Evolutionary conservation across 2,888 invertebrate species (phyloP).

Genomic region (Pseudolycoriella hygida): DNA sequence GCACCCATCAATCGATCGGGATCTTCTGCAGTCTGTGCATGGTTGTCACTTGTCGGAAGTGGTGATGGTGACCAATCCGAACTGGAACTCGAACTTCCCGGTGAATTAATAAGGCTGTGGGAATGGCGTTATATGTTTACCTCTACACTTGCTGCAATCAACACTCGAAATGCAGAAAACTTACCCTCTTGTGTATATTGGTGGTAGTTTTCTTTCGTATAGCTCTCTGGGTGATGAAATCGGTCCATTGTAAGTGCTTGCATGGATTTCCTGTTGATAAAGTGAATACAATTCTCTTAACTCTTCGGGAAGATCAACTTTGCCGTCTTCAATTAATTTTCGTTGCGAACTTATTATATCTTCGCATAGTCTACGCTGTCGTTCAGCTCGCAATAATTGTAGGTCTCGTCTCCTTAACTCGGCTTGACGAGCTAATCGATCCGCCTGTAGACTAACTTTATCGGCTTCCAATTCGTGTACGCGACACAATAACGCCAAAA

Average conservation of each 20-base stretch:
- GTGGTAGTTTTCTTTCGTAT: slow-evolving; percentile 27
- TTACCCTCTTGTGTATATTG: slow-evolving; percentile 28
- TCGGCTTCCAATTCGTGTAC: slow-evolving; percentile 91
- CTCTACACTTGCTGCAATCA: no score
- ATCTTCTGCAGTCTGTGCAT: slow-evolving; percentile 10
- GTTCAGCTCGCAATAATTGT: slow-evolving; percentile 61
- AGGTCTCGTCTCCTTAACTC: slow-evolving; percentile 72
- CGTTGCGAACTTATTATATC: slow-evolving; percentile 82
- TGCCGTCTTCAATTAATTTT: slow-evolving; percentile 63
- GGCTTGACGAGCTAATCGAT: slow-evolving; percentile 67
- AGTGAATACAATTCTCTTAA: slow-evolving; percentile 61
- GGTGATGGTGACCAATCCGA: slow-evolving; percentile 29
- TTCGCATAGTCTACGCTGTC: slow-evolving; percentile 73
- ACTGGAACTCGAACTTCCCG: slow-evolving; percentile 25
- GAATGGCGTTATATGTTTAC: neutral
- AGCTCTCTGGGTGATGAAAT: slow-evolving; percentile 19
- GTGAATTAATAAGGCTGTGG: slow-evolving; percentile 1
- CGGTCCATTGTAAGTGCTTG: slow-evolving; percentile 48
- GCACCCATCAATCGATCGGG: slow-evolving; percentile 25
- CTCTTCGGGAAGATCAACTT: slow-evolving; percentile 52
- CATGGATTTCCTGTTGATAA: slow-evolving; percentile 77
- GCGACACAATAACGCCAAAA: slow-evolving; percentile 68
- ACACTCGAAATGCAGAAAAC: neutral
- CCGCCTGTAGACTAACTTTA: slow-evolving; percentile 80
- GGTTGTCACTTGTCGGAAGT: slow-evolving; percentile 29